Conservation (phyloP, 1,140 invertebrate species). For the Vollenhovia emeryi region DNA sequence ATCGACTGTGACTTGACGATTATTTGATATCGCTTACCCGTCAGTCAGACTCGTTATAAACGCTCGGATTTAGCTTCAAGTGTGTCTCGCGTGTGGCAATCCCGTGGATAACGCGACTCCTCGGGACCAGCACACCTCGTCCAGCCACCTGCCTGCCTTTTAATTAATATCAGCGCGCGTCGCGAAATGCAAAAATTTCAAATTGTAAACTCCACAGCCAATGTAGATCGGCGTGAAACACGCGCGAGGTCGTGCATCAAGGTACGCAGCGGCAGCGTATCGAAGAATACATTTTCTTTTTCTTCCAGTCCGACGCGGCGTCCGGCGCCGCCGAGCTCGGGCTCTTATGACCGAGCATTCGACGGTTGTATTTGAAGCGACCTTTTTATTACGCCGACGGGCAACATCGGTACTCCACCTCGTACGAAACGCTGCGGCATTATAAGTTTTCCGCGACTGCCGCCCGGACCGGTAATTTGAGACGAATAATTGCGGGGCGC, state of each 20-base stretch:
- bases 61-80: not conserved
- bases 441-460: constrained; percentile 78
- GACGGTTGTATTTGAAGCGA: constrained; percentile 55
- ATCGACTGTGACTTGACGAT: constrained; percentile 13
- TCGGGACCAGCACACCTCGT: not conserved
- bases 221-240: constrained; percentile 28
- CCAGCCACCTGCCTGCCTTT: constrained; percentile 9
- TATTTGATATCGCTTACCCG: not conserved
- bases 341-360: constrained; percentile 53
- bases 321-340: not conserved
- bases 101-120: not conserved
- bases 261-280: not conserved
- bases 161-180: constrained; percentile 22
- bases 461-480: constrained; percentile 78
- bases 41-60: not conserved
- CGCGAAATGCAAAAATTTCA: constrained; percentile 23
- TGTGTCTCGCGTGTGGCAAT: too few relatives aligned
- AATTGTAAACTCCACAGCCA: too few relatives aligned
- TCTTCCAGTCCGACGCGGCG: not conserved
- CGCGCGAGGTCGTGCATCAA: not conserved
- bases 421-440: constrained; percentile 56
- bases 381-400: constrained; percentile 58
- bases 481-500: constrained; percentile 80
- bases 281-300: constrained; percentile 10
- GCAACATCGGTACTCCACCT: constrained; percentile 42